Conservation (phyloP, 37 sponge, comb jelly and placozoan species). For the Agelas oroides region DNA sequence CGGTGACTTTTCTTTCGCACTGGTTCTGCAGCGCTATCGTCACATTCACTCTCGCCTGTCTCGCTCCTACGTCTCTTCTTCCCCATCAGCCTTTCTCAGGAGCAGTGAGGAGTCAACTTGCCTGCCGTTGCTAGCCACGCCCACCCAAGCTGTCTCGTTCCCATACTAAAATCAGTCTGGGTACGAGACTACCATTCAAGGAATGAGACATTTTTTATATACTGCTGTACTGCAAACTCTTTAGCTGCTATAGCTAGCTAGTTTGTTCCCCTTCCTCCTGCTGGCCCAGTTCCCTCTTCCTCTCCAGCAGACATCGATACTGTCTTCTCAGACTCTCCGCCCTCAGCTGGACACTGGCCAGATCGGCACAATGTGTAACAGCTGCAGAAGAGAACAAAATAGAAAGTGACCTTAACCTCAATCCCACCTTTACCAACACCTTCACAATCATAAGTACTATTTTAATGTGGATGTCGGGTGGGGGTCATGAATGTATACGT, state of each 20-base stretch:
- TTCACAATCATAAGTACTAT: neutral
- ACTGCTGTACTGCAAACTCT: no score
- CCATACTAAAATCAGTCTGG: no score
- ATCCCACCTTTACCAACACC: neutral
- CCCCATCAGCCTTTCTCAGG: conserved; percentile 7
- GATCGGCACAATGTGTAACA: conserved; percentile 3
- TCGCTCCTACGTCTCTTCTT: conserved; percentile 34
- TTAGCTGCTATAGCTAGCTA: no score
- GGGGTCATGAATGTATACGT: no score
- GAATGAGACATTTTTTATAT: no score
- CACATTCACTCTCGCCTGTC: conserved; percentile 1
- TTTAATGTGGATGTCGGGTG: neutral
- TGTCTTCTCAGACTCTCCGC: conserved; percentile 25
- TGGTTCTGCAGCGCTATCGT: neutral
- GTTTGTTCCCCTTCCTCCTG: neutral
- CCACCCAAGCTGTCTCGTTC: no score
- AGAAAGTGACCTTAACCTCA: neutral
- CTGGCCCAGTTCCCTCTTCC: conserved; percentile 13
- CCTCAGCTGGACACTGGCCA: conserved; percentile 37
- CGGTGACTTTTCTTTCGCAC: neutral
- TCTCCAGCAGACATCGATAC: conserved; percentile 17
- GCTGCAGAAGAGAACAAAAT: conserved; percentile 12
- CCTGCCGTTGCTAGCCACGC: no score
- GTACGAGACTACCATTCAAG: no score
- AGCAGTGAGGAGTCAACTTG: no score